Percentiles rank a stretch among this genome's conserved stretches.
These are phyloP conservation scores for Peromyscus polionotus DNA, from an alignment of 2,113 vertebrate species.

Conservation along the genomic window DNA sequence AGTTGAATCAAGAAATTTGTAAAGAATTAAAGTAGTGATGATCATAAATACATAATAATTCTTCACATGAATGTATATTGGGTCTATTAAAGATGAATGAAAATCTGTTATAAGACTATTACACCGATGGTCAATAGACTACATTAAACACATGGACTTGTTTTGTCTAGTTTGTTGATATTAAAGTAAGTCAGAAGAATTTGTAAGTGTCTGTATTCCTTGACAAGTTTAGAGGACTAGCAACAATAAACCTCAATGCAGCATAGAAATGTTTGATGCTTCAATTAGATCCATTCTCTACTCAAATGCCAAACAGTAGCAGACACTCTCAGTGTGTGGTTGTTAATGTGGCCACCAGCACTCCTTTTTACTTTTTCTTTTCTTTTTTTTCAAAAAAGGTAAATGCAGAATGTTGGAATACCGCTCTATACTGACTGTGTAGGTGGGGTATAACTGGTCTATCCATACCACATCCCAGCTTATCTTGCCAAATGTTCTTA, in stretches of 20 bases:
- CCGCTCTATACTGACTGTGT: neutral
- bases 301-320: neutral
- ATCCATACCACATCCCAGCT: neutral
- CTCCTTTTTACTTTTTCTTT: neutral
- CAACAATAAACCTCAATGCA: neutral
- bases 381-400: neutral
- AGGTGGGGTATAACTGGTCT: neutral
- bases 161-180: slow-evolving; percentile 32
- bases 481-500: neutral
- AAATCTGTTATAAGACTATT: slow-evolving; percentile 4
- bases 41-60: slow-evolving; percentile 26
- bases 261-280: neutral
- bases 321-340: neutral
- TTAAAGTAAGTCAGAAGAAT: slow-evolving; percentile 48
- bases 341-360: neutral
- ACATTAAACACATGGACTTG: neutral
- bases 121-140: neutral
- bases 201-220: slow-evolving; percentile 41
- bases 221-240: neutral
- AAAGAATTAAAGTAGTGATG: slow-evolving; percentile 21
- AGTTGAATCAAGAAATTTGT: slow-evolving; percentile 26
- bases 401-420: neutral
- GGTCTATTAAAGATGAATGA: neutral
- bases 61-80: slow-evolving; percentile 5
- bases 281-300: neutral